Evolutionary conservation across 2,888 invertebrate genomes (phyloP).

Genomic region (Campaea margaritaria): DNA sequence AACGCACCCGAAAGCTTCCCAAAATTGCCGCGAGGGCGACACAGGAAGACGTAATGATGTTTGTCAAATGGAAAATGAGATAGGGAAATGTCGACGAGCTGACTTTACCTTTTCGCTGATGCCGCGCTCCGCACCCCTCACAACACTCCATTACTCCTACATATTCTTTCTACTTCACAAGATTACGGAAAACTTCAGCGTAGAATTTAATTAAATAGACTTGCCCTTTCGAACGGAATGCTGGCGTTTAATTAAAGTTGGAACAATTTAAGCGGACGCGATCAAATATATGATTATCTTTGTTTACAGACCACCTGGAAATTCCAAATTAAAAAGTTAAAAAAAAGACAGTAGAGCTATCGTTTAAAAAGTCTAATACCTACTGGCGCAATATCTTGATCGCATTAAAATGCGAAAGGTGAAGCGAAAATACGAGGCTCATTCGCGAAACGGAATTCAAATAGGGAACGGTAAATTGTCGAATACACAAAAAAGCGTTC

Average conservation of each 20-base stretch:
- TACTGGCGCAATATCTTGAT: constrained; percentile 24
- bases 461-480: constrained; percentile 41
- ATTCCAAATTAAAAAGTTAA: background rate
- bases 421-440: constrained; percentile 27
- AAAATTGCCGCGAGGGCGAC: constrained; percentile 68
- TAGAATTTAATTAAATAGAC: constrained; percentile 57
- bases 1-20: constrained; percentile 67
- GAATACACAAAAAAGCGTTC: constrained; percentile 59
- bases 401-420: constrained; percentile 28
- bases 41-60: constrained; percentile 84
- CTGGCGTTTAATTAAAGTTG: constrained; percentile 75
- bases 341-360: background rate
- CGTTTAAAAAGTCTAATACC: constrained; percentile 16
- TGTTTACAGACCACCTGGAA: constrained; percentile 32
- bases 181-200: constrained; percentile 41
- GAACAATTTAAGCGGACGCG: constrained; percentile 58
- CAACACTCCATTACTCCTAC: constrained; percentile 29
- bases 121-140: constrained; percentile 34
- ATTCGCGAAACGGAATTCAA: constrained; percentile 32
- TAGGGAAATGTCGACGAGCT: constrained; percentile 81
- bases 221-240: constrained; percentile 71
- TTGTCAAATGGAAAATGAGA: constrained; percentile 86
- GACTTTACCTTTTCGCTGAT: constrained; percentile 77
- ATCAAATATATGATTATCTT: constrained; percentile 51
- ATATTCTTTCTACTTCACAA: constrained; percentile 21